These are phyloP conservation scores for Brachylomia viminalis DNA, from an alignment of 2,888 invertebrate genomes.

Conservation along the genomic window DNA sequence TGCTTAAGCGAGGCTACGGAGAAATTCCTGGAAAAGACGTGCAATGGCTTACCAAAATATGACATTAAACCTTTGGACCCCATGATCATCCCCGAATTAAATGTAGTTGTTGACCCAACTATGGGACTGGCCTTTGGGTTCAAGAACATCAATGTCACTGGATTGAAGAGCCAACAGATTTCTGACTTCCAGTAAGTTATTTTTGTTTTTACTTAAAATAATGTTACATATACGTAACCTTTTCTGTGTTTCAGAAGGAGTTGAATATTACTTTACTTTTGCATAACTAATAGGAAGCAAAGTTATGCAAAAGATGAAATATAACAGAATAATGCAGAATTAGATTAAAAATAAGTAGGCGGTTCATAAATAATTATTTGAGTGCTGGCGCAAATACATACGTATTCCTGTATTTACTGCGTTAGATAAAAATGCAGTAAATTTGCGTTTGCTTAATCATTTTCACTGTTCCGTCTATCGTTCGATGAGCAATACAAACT, in stretches of 20 bases:
- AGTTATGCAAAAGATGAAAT: not conserved
- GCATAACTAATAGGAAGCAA: not conserved
- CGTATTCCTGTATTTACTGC: not conserved
- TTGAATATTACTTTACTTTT: not conserved
- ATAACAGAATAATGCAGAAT: not conserved
- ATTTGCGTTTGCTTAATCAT: not conserved
- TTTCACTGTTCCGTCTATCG: not conserved
- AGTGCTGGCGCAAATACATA: not conserved
- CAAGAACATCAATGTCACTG: slow-evolving; percentile 78
- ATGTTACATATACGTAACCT: not conserved
- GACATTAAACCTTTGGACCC: slow-evolving; percentile 81
- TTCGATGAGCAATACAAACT: not conserved
- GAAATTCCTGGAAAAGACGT: slow-evolving; percentile 78
- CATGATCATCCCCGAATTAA: slow-evolving; percentile 72
- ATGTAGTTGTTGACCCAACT: slow-evolving; percentile 67
- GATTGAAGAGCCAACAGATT: slow-evolving; percentile 79
- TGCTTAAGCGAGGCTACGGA: slow-evolving; percentile 81
- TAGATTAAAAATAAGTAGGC: too few relatives aligned
- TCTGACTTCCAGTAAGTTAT: slow-evolving; percentile 79
- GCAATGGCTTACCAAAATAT: slow-evolving; percentile 75
- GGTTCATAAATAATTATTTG: too few relatives aligned
- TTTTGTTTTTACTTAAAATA: not conserved
- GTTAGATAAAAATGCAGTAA: not conserved
- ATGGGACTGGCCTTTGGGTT: slow-evolving; percentile 73
- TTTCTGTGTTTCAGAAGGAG: too few relatives aligned